Evolutionary conservation across 2,113 vertebrate species (phyloP).

Genomic region (Sitta europaea): DNA sequence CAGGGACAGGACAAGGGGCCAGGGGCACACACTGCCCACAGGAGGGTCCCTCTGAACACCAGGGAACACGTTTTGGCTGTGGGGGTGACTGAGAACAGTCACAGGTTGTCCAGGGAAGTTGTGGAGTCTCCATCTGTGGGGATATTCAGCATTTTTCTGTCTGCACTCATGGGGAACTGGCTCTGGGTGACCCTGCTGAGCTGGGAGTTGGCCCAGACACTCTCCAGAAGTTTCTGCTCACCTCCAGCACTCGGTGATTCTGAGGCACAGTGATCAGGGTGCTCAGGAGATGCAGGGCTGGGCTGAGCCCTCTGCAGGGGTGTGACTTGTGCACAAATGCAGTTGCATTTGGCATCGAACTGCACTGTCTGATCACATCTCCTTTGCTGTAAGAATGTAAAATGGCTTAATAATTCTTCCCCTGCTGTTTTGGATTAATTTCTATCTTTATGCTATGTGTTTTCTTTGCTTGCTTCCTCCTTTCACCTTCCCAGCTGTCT

Average conservation of each 20-base stretch:
- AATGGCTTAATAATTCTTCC: background rate
- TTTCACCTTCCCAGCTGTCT: conserved; percentile 43
- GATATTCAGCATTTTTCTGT: background rate
- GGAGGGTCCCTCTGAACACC: background rate
- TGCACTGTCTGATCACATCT: background rate
- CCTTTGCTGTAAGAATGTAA: background rate
- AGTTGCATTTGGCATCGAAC: fast-evolving
- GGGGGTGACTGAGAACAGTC: fast-evolving
- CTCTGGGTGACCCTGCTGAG: background rate
- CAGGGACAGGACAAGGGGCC: background rate
- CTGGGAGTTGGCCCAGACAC: background rate
- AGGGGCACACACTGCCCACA: background rate
- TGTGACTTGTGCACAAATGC: background rate
- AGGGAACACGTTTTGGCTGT: background rate
- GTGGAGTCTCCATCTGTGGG: background rate
- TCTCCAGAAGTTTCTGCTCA: background rate
- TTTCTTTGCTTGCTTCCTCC: conserved; percentile 1
- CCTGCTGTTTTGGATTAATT: background rate
- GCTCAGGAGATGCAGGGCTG: background rate
- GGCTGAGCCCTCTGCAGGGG: background rate
- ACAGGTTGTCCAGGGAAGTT: background rate
- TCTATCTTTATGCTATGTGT: background rate
- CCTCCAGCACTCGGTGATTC: fast-evolving
- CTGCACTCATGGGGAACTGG: fast-evolving
- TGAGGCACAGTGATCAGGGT: background rate